Percentiles rank a stretch among this genome's conserved stretches.
phyloP scores from a whole-genome alignment of 2,797 vertebrate species.

The Macrochelys suwanniensis region DNA sequence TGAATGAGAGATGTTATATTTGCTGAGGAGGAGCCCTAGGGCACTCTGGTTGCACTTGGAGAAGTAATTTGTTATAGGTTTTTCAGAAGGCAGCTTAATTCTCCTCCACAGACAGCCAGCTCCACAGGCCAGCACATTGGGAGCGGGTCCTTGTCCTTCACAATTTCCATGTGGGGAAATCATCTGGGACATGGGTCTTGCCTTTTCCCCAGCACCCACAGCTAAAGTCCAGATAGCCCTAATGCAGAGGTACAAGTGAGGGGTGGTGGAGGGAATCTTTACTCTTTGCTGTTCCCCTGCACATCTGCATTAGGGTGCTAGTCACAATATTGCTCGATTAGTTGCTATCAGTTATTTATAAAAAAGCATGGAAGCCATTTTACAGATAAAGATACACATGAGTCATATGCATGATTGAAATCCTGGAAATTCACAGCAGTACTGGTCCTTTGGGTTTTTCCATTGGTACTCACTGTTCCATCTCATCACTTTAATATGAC shows the following conservation, averaged over 20 bases:
- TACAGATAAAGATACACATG: neutral
- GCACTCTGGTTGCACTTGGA: neutral
- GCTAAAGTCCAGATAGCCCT: neutral
- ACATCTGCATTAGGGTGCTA: neutral
- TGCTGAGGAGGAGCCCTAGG: neutral
- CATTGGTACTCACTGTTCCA: neutral
- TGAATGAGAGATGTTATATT: neutral
- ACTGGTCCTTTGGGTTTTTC: neutral
- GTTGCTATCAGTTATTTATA: neutral
- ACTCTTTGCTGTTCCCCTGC: neutral
- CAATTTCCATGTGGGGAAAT: neutral
- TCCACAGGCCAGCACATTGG: neutral
- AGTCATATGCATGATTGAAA: neutral
- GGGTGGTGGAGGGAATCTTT: neutral
- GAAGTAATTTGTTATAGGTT: neutral
- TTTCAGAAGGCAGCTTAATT: neutral
- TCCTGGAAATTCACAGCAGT: neutral
- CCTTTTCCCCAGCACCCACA: neutral
- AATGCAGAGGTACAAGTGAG: neutral
- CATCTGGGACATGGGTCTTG: neutral
- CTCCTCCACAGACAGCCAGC: neutral
- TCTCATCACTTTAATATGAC: neutral
- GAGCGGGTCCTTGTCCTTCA: neutral
- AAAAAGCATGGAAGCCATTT: neutral
- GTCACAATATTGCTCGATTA: neutral